Evolutionary conservation across 2,797 vertebrate species (phyloP), one percentile per base, ranked within the genome.

Genomic region (Periparus ater): DNA sequence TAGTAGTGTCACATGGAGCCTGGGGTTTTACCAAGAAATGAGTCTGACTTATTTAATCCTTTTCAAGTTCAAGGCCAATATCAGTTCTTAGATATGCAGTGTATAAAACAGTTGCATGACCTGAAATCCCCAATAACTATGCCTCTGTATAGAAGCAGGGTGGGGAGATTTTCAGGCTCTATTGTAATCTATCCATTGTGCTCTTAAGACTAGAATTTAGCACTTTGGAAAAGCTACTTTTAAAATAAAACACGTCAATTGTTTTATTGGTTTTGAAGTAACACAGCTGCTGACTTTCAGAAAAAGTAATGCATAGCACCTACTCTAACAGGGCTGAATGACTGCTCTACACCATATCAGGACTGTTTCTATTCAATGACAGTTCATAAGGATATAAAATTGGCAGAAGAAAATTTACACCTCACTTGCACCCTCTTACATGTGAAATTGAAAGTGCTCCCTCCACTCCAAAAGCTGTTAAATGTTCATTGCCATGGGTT

Each of bases 21-120:
- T 68, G 61, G 27, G 54, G 50, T 92, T 94, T 95, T 89, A 71
- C 60, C 63, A 73, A 90, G 65, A 68, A 94, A 58, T 30, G 42
- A 48, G 50, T 27, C 12, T 42, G 67, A 79, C 5, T 91, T 87
- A 58, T 81, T 89, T 79, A 86, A 91, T 85, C 34, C 13, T 76
- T 79, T 95, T 77, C 60, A 63, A 68, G 44, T 71, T 95, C 85
- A 96, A 86, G 85, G 85, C 80, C 45, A 85, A 21, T 30, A 82
- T 91, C 80, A 47, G 36, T 30, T 86, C 53, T 92, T 40, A 83
- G 65, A 61, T 58, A 11, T 45, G 32, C 42, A 25, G 32, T 34
- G 40, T 65, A 34, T 25, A 32, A 84, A 90, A 76, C 29, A 72
- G 18, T 66, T 86, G 20, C 67, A 77, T 85, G 71, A 87, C 61